Base-by-base conservation (phyloP, 2,797 vertebrate genomes). In the Florisuga fusca region DNA sequence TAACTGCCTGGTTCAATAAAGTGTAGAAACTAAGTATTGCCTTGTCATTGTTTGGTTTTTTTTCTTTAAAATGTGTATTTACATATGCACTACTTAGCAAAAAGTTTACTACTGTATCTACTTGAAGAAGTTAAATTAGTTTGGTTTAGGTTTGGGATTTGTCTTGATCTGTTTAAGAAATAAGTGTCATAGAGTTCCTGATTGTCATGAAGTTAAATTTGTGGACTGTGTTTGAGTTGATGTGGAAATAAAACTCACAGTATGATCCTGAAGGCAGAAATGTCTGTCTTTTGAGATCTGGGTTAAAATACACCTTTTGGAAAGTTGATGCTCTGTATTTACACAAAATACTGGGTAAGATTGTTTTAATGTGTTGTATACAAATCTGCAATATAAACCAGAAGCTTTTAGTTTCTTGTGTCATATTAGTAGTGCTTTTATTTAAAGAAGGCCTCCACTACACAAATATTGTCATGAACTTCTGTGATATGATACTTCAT, bases 1-100 rank as follows among this genome's bases (percentile, higher is more conserved):
- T 46, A 31, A 61, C 23, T 76, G 4, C 81, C 38, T 80, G 15
- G 59, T 67, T 87, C 61, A 94, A 62, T 95, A 85, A 95, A 94
- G 19, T 50, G 2, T 68, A 43, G 12, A 83, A 71, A 76, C 8
- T 29, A 45, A 63, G 22, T 50, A n/a, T 51, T 74, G 50, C 19
- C 23, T 51, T 93, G 33, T 80, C 34, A 26, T 36, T 50, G 19
- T 89, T 22, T 58, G 10, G 38, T 14, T 41, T 41, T 72, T 1
- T 84, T 41, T 90, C 43, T 91, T 89, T 55, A 57, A 71, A 89
- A 63, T 2, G 0, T 29, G 6, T 74, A 4, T 91, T 94, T 62
- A 31, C 18, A 12, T 67, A 26, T 36, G 6, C 3, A n/a, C 66
- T 77, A 34, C 16, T 27, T 66, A 54, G 6, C 12, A 71, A 73